phyloP scores from a whole-genome alignment of 2,888 invertebrate genomes.

The Apamea sordens region DNA sequence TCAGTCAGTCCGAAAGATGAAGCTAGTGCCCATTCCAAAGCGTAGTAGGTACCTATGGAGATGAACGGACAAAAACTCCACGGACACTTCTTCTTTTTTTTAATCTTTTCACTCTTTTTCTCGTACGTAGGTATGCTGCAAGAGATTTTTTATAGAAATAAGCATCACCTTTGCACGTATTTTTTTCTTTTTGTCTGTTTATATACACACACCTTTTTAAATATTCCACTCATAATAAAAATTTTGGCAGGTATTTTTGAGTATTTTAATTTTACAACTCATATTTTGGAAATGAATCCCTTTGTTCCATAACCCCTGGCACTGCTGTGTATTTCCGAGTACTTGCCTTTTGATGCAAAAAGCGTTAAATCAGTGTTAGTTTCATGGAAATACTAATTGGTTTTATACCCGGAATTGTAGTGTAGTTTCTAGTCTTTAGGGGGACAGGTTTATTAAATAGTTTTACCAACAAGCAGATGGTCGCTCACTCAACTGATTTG shows the following conservation, averaged over 20 bases:
- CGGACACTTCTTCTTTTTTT: too few relatives aligned
- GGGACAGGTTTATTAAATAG: neutral
- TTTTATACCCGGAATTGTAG: neutral
- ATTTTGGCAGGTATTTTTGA: neutral
- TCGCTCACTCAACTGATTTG: neutral
- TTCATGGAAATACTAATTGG: neutral
- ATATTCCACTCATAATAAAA: too few relatives aligned
- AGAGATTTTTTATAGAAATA: neutral
- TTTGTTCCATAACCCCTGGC: neutral
- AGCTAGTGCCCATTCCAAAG: too few relatives aligned
- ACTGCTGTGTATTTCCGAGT: neutral
- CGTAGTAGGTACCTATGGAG: too few relatives aligned
- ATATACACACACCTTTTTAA: neutral
- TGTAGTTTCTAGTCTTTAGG: neutral
- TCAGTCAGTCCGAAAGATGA: too few relatives aligned
- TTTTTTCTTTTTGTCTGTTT: neutral
- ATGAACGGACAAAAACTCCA: too few relatives aligned
- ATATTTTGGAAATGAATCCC: neutral
- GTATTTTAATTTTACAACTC: neutral
- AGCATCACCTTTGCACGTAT: neutral
- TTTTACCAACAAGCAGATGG: neutral
- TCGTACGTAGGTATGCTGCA: neutral
- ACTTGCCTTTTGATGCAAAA: neutral
- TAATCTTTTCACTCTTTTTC: too few relatives aligned
- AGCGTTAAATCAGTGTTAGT: neutral